Evolutionary conservation across 2,888 invertebrate genomes (phyloP).

Genomic region (Ernsta delagoae): DNA sequence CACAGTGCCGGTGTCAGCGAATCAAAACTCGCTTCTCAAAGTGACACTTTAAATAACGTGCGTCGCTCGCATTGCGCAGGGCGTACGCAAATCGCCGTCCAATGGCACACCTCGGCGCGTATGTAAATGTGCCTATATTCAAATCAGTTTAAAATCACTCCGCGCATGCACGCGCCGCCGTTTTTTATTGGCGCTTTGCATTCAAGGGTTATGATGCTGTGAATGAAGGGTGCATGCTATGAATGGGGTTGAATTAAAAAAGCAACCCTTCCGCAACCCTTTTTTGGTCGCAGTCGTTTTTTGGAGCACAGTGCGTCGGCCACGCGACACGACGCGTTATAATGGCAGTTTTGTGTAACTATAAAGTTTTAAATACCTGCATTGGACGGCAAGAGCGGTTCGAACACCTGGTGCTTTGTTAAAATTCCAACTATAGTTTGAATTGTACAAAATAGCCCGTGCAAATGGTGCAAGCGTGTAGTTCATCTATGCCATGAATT

Average conservation of each 20-base stretch:
- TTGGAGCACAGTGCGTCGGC: slow-evolving; percentile 57
- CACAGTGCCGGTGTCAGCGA: too few relatives aligned
- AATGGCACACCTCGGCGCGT: slow-evolving; percentile 61
- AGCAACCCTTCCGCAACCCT: slow-evolving; percentile 77
- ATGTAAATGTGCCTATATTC: slow-evolving; percentile 81
- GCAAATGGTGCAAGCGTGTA: slow-evolving; percentile 14
- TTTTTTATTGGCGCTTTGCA: slow-evolving; percentile 79
- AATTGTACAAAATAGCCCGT: slow-evolving; percentile 1
- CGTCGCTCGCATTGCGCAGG: slow-evolving; percentile 65
- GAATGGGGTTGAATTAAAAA: slow-evolving; percentile 51
- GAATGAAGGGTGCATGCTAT: slow-evolving; percentile 50
- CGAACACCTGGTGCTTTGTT: slow-evolving; percentile 32
- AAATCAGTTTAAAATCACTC: slow-evolving; percentile 82
- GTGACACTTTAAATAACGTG: slow-evolving; percentile 5
- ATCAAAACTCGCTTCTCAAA: too few relatives aligned
- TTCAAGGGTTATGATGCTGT: slow-evolving; percentile 57
- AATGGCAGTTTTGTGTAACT: slow-evolving; percentile 9
- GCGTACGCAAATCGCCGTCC: slow-evolving; percentile 67
- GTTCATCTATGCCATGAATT: slow-evolving; percentile 18
- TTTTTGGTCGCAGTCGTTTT: slow-evolving; percentile 73
- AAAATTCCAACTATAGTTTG: slow-evolving; percentile 14
- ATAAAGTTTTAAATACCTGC: slow-evolving; percentile 23
- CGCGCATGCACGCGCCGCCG: slow-evolving; percentile 79
- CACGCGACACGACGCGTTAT: slow-evolving; percentile 68
- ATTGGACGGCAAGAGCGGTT: slow-evolving; percentile 9